phyloP scores from a whole-genome alignment of 2,797 vertebrate genomes.

The Scyliorhinus canicula region DNA sequence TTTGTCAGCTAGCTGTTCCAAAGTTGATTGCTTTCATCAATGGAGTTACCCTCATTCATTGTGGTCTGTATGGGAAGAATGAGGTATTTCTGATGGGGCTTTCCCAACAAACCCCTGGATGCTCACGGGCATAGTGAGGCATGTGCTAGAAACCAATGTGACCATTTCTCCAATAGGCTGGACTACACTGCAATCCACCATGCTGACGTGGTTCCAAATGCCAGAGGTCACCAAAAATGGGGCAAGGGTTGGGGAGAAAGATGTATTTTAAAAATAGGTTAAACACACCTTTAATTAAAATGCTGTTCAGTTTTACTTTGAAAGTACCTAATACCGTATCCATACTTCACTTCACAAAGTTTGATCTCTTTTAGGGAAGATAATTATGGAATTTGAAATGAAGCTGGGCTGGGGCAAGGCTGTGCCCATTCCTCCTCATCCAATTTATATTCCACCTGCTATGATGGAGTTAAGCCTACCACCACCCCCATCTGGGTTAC shows the following conservation, averaged over 20 bases:
- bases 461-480: slow-evolving; percentile 99
- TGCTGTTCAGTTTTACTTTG: neutral
- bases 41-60: neutral
- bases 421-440: slow-evolving; percentile 95
- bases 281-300: neutral
- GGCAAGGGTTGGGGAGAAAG: neutral
- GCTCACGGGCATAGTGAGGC: too few relatives aligned
- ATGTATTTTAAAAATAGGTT: neutral
- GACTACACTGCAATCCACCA: neutral
- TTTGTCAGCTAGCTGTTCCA: neutral
- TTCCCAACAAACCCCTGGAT: neutral
- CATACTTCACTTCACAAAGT: neutral
- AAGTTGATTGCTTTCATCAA: neutral
- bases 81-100: neutral
- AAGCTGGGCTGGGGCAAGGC: slow-evolving; percentile 99
- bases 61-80: neutral
- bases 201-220: neutral
- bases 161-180: neutral
- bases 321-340: neutral
- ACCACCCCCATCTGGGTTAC: slow-evolving; percentile 92
- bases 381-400: slow-evolving; percentile 99
- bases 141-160: too few relatives aligned
- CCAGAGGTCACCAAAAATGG: neutral
- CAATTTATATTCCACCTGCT: slow-evolving; percentile 97
- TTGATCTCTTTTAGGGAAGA: slow-evolving; percentile 73